Base-by-base conservation (phyloP, 2,797 vertebrate genomes). In the Sciaenops ocellatus region DNA sequence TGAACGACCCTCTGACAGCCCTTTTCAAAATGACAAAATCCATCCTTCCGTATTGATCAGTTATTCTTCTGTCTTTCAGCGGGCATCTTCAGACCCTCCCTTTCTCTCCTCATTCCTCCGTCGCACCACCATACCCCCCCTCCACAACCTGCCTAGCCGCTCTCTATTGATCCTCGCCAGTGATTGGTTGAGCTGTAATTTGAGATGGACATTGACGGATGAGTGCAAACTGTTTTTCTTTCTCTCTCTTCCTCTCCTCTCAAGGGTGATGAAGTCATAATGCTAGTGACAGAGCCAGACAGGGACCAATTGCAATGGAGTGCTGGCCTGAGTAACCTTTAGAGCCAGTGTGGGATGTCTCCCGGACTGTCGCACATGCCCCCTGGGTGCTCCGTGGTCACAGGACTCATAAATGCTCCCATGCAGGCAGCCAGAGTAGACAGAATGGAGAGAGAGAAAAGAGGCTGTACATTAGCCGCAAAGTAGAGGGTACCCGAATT, bases 141-240 rank as follows among this genome's bases (percentile, higher is more conserved):
- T 80, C 86, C 86, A 82, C 90, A 89, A 94, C 92, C 90, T 93
- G 87, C 92, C 91, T 92, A 93, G 93, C 88, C 89, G 94, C 95
- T 96, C 90, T 88, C 89, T 96, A 97, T 96, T 95, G 97, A 98
- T 97, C 96, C 94, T 88, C 85, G 68, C 84, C 60, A 69, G 93
- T 97, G 97, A 97, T 97, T 96, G 94, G 96, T 97, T 90, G 96
- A 92, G 94, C 90, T 85, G 90, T 94, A 94, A 96, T 96, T 93
- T 93, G 92, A 95, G 95, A 94, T 85, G 86, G 97, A 97, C 96
- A 91, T 91, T 97, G 97, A 97, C 92, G 90, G 96, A 98, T 97
- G 96, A 89, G 80, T 88, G 88, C 85, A 87, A 93, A 92, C 90
- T 92, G 92, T 93, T 96, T 95, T 95, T 90, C 92, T 94, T 95